phyloP scores from a whole-genome alignment of 2,797 vertebrate species.

The Megalops cyprinoides region DNA sequence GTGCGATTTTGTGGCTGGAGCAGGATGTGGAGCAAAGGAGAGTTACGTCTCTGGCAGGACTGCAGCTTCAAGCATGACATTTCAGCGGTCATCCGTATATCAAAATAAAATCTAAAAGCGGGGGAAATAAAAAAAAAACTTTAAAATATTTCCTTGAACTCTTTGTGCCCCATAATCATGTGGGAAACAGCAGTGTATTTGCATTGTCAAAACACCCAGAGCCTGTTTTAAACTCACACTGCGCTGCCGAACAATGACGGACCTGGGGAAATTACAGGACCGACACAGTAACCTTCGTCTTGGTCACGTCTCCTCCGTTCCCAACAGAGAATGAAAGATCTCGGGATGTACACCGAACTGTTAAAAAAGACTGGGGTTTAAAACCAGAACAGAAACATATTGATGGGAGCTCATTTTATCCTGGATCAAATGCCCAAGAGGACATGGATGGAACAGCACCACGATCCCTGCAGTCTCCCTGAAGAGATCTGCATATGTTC shows the following conservation, averaged over 20 bases:
- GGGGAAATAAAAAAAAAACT: constrained; percentile 65
- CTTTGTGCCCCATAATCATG: constrained; percentile 71
- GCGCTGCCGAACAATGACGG: constrained; percentile 47
- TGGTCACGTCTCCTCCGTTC: background rate
- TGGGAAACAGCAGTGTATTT: constrained; percentile 69
- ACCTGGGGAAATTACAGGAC: constrained; percentile 60
- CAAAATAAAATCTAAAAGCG: constrained; percentile 67
- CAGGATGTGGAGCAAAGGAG: constrained; percentile 60
- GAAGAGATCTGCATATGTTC: too few species aligned
- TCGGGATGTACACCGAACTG: background rate
- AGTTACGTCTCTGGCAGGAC: constrained; percentile 44
- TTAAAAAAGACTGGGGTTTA: background rate
- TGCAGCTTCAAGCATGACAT: constrained; percentile 55
- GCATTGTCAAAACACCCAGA: constrained; percentile 65
- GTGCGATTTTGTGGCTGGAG: constrained; percentile 54
- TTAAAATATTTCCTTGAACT: constrained; percentile 75
- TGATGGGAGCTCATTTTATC: too few species aligned
- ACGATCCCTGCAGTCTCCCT: too few species aligned
- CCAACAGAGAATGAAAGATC: background rate
- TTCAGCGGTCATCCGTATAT: constrained; percentile 62
- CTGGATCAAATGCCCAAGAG: too few species aligned
- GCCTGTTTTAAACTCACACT: constrained; percentile 59
- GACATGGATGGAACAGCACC: too few species aligned
- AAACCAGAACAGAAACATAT: background rate
- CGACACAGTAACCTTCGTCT: constrained; percentile 27